Conservation (phyloP, 2,888 invertebrate genomes). For the Idaea aversata region DNA sequence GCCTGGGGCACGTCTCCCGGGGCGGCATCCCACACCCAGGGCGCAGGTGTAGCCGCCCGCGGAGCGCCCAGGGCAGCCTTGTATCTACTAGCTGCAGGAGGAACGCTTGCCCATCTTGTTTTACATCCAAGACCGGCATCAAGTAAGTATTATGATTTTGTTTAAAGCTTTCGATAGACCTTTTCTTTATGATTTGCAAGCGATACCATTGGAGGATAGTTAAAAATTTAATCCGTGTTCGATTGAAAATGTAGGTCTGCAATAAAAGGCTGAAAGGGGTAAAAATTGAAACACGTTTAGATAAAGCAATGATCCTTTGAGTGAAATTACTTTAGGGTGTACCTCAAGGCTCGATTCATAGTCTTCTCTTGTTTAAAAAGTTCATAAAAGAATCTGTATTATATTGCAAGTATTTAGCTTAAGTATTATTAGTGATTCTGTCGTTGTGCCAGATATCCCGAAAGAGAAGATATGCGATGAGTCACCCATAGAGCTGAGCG, state of each 20-base stretch:
- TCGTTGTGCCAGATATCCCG: slow-evolving; percentile 79
- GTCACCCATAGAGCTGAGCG: slow-evolving; percentile 90
- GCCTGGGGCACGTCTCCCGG: slow-evolving; percentile 56
- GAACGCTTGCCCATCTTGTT: slow-evolving; percentile 92
- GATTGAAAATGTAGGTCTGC: too few relatives aligned
- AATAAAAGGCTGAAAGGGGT: too few relatives aligned
- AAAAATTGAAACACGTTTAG: too few relatives aligned
- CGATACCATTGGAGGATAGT: too few relatives aligned
- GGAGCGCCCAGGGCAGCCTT: slow-evolving; percentile 82
- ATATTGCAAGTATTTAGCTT: not conserved
- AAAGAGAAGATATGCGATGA: slow-evolving; percentile 92
- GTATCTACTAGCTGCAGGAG: slow-evolving; percentile 93
- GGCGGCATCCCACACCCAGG: slow-evolving; percentile 67
- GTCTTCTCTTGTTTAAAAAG: too few relatives aligned
- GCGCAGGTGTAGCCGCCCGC: slow-evolving; percentile 53
- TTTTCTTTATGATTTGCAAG: too few relatives aligned
- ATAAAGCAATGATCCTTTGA: too few relatives aligned
- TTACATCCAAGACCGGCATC: slow-evolving; percentile 86
- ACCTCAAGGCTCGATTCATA: too few relatives aligned
- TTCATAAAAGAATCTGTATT: not conserved
- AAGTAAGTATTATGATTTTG: slow-evolving; percentile 32
- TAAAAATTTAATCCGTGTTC: too few relatives aligned
- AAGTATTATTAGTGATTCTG: not conserved
- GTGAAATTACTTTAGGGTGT: too few relatives aligned
- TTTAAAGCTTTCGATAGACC: too few relatives aligned